phyloP scores from a whole-genome alignment of 2,888 invertebrate genomes.

The Theristus sp. region DNA sequence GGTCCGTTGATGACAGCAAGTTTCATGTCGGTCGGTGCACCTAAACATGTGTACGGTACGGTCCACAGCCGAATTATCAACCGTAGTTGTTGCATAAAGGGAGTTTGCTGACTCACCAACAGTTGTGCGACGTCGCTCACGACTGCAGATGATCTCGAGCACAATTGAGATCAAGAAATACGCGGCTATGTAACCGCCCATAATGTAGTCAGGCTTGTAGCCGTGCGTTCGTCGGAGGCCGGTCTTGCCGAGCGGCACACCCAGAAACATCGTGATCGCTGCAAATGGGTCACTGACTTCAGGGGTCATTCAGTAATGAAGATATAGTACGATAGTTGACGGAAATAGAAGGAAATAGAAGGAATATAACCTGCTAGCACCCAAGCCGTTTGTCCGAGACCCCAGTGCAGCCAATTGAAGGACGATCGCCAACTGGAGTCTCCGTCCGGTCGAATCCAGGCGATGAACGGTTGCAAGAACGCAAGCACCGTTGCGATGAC shows the following conservation, averaged over 20 bases:
- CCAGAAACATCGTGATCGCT: not conserved
- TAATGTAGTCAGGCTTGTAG: not conserved
- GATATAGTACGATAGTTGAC: too few species aligned
- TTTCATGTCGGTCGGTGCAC: not conserved
- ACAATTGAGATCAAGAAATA: not conserved
- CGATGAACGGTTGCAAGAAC: slow-evolving; percentile 2
- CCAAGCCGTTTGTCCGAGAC: not conserved
- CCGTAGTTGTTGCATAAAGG: too few species aligned
- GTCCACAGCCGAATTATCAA: not conserved
- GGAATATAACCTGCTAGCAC: slow-evolving; percentile 4
- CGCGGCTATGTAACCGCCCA: not conserved
- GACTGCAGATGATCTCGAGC: not conserved
- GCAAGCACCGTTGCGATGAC: not conserved
- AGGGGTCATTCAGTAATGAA: too few species aligned
- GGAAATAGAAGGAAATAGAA: too few species aligned
- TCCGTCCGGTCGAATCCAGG: slow-evolving; percentile 1
- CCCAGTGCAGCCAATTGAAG: slow-evolving; percentile 6
- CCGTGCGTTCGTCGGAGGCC: not conserved
- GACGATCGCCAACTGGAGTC: not conserved
- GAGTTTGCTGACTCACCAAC: not conserved
- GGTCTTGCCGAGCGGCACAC: slow-evolving; percentile 1
- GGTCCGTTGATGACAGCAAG: not conserved
- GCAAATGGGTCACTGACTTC: too few species aligned
- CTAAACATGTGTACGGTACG: not conserved
- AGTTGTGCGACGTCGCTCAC: not conserved